Evolutionary conservation across 2,888 invertebrate species (phyloP), one percentile per base, ranked within the genome.

Genomic region (Timema cristinae): DNA sequence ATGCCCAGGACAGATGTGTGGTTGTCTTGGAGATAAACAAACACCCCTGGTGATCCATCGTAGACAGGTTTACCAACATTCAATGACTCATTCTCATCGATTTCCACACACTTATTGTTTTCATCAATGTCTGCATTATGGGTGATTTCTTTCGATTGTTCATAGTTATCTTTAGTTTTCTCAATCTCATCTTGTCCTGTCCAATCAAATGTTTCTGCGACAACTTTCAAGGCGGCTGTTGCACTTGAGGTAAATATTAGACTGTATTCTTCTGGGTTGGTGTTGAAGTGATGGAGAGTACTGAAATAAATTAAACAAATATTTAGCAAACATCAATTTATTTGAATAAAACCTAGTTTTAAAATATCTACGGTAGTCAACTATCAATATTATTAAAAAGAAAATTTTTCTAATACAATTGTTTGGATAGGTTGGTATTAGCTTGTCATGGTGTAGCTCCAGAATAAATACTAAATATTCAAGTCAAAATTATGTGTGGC

Each of bases 1-100:
- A 98, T 91, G 11, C 98, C 98, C 73, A 98, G 84, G 0, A 97
- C 95, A 1, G 98, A 98, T 0, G 98, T 98, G 81, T 98, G 98
- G 80, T 94, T 97, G 81, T 98, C 97, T 80, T 91, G 88, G 70
- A 93, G 84, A 81, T 96, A 95, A 9, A 89, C 87, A 80, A 95
- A 94, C 69, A 86, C 84, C 2, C 94, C 93, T 70, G 50, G 13
- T 50, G 63, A 13, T 48, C 68, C 63, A 48, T 66, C 16, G 51
- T 69, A 63, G 7, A 66, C 47, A 66, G 13, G 32, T 11, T 15
- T 48, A 32, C 32, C 32, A 32, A 32, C 32, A 32, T 32, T 32
- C 32, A 32, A 32, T 32, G 32, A 32, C 32, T 32, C 32, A 32
- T 32, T 32, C 47, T 7, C 32, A 48, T 16, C 13, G 11, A 63